Evolutionary conservation across 2,797 vertebrate genomes (phyloP).

Genomic region (Allobates femoralis): DNA sequence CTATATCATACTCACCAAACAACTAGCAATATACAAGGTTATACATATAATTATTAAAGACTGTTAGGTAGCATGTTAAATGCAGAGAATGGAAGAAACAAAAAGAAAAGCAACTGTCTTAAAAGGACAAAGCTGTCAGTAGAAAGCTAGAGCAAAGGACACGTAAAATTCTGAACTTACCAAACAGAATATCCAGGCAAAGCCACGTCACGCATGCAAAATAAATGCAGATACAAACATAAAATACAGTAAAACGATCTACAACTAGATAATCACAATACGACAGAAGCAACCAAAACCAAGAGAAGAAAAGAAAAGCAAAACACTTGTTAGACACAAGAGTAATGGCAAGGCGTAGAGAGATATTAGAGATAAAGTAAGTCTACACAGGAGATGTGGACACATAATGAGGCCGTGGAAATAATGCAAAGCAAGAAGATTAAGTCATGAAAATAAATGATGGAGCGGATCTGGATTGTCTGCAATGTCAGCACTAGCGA

Average conservation of each 20-base stretch:
- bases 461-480: not conserved
- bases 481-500: not conserved
- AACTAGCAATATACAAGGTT: constrained; percentile 38
- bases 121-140: constrained; percentile 62
- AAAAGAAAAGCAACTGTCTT: constrained; percentile 65
- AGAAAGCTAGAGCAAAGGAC: constrained; percentile 67
- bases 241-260: constrained; percentile 87
- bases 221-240: constrained; percentile 94
- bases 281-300: constrained; percentile 34
- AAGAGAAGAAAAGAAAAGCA: constrained; percentile 44
- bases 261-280: constrained; percentile 52
- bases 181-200: constrained; percentile 99
- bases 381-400: constrained; percentile 20
- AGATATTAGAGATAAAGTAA: constrained; percentile 48
- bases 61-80: constrained; percentile 69
- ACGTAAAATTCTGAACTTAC: constrained; percentile 93
- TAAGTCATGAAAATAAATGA: not conserved
- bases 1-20: not conserved
- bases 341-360: constrained; percentile 55
- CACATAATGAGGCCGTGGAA: constrained; percentile 48
- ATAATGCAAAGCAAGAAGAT: constrained; percentile 47
- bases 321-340: constrained; percentile 59
- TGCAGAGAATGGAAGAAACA: constrained; percentile 68
- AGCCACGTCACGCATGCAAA: constrained; percentile 99
- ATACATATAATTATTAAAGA: constrained; percentile 63